phyloP scores from a whole-genome alignment of 2,797 vertebrate species.

The Orientallactaga sibirica region DNA sequence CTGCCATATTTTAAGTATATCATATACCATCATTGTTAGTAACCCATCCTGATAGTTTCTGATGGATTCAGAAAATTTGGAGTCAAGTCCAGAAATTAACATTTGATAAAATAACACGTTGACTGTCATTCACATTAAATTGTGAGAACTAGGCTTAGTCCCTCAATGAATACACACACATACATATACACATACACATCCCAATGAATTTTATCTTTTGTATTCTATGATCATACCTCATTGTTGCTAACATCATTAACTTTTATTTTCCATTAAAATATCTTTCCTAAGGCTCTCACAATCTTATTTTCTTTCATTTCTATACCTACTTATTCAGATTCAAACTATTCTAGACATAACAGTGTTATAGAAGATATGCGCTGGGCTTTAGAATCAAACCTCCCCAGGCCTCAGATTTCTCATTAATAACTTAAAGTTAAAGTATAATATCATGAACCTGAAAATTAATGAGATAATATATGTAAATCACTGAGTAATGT shows the following conservation, averaged over 20 bases:
- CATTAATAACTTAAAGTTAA: conserved; percentile 50
- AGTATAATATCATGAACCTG: neutral
- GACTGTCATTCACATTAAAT: neutral
- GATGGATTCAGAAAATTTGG: neutral
- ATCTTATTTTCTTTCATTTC: conserved; percentile 28
- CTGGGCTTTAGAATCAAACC: neutral
- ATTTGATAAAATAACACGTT: conserved; percentile 3
- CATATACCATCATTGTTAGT: neutral
- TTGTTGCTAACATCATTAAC: neutral
- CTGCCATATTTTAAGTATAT: neutral
- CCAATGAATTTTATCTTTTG: neutral
- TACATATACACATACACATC: too few species aligned
- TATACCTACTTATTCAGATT: conserved; percentile 28
- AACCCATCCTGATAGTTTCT: conserved; percentile 2
- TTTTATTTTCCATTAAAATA: conserved; percentile 44
- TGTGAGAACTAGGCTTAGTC: conserved; percentile 18
- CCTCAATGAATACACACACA: neutral
- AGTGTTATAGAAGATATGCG: neutral
- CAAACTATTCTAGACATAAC: conserved; percentile 38
- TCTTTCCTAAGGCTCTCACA: neutral
- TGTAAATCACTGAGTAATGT: neutral
- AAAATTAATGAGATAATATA: neutral
- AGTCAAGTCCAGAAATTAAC: neutral
- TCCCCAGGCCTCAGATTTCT: conserved; percentile 3
- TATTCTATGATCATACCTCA: conserved; percentile 39